Evolutionary conservation across 2,888 invertebrate species (phyloP).

Genomic region (Lasioglossum vierecki): DNA sequence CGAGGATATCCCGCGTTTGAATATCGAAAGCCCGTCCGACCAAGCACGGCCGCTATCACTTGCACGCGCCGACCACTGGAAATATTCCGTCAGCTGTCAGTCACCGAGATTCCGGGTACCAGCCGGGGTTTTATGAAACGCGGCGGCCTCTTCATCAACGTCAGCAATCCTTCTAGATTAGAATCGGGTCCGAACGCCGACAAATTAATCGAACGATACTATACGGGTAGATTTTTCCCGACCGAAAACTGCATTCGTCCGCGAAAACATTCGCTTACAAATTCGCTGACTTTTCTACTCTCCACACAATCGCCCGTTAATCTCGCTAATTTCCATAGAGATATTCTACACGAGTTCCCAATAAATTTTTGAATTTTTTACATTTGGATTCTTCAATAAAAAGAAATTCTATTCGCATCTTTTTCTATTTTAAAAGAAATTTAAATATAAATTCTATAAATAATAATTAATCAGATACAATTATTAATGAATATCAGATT

Average conservation of each 20-base stretch:
- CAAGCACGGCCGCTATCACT: constrained; percentile 46
- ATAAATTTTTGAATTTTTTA: background rate
- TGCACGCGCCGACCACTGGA: constrained; percentile 27
- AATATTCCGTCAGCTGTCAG: constrained; percentile 50
- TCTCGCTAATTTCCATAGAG: background rate
- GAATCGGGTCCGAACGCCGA: background rate
- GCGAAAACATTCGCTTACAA: background rate
- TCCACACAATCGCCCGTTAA: background rate
- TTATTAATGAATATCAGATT: too few species aligned
- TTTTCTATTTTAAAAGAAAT: too few species aligned
- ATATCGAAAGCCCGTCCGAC: constrained; percentile 35
- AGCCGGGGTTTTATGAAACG: constrained; percentile 29
- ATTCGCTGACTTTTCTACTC: background rate
- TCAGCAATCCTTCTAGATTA: constrained; percentile 15
- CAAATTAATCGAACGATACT: constrained; percentile 4
- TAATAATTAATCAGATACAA: too few species aligned
- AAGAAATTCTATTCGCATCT: too few species aligned
- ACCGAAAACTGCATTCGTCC: background rate
- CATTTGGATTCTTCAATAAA: too few species aligned
- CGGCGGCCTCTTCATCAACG: constrained; percentile 32
- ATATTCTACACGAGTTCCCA: too few species aligned
- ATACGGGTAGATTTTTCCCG: background rate
- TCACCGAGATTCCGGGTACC: background rate
- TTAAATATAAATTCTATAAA: too few species aligned
- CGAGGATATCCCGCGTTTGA: constrained; percentile 16